These are phyloP conservation scores for Oryzias woworae DNA, from an alignment of 2,113 vertebrate species.

Conservation along the genomic window DNA sequence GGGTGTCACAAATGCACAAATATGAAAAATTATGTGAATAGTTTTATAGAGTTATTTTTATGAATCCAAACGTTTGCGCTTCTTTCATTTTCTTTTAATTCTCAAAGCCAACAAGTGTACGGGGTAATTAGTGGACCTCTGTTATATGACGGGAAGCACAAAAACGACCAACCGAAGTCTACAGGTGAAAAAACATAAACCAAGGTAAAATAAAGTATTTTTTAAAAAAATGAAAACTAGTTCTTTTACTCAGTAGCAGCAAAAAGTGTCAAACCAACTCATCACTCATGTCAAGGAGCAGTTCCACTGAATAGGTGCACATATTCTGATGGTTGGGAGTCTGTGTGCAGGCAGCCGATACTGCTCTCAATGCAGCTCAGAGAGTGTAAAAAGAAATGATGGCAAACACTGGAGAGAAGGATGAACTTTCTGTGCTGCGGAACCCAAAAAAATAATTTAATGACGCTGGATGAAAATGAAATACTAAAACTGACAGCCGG, in stretches of 20 bases:
- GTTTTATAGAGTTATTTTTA: background rate
- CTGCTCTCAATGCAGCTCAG: constrained; percentile 15
- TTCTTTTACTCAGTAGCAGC: no score
- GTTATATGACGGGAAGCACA: no score
- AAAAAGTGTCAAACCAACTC: no score
- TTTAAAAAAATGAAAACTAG: no score
- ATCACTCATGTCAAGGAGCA: no score
- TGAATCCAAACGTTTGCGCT: background rate
- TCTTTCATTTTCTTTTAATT: constrained; percentile 9
- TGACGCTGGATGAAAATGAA: constrained; percentile 46
- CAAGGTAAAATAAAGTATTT: no score
- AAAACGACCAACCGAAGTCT: no score
- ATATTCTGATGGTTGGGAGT: constrained; percentile 11
- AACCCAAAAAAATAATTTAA: constrained; percentile 50
- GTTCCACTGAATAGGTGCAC: background rate
- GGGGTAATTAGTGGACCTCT: no score
- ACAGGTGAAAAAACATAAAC: no score
- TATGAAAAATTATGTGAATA: background rate
- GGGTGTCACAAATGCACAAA: background rate
- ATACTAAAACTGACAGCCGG: constrained; percentile 43
- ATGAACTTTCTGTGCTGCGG: constrained; percentile 39
- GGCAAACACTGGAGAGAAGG: constrained; percentile 19
- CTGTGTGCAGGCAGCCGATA: constrained; percentile 20
- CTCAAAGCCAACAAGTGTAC: no score
- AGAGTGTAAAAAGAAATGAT: constrained; percentile 6